phyloP scores from a whole-genome alignment of 2,113 vertebrate species.

The Calyptomena viridis region DNA sequence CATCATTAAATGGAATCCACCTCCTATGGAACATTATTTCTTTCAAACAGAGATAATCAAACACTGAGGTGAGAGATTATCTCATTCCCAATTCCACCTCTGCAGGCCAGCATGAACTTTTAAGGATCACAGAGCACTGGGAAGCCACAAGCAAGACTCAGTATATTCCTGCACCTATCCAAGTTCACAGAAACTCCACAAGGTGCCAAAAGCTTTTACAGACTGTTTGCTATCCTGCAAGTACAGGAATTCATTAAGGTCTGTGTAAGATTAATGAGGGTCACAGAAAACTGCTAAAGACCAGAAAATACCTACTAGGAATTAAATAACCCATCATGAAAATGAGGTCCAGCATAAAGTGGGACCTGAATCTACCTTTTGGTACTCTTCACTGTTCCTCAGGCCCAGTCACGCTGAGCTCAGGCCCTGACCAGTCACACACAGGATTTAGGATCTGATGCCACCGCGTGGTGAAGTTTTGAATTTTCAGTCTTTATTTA shows the following conservation, averaged over 20 bases:
- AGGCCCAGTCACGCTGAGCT: background rate
- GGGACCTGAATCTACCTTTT: background rate
- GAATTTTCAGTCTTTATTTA: background rate
- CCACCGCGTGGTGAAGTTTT: constrained; percentile 42
- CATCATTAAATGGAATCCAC: background rate
- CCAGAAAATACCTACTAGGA: background rate
- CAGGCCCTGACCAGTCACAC: background rate
- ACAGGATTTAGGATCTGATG: background rate
- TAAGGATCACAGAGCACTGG: background rate
- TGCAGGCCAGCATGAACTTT: background rate
- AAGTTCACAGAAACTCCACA: background rate
- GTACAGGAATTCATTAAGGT: background rate
- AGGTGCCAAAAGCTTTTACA: background rate
- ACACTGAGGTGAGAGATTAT: background rate
- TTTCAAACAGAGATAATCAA: background rate
- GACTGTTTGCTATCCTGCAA: background rate
- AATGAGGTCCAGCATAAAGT: background rate
- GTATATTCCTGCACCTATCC: background rate
- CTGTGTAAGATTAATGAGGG: background rate
- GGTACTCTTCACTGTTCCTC: background rate
- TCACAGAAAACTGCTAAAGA: background rate
- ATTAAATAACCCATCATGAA: background rate
- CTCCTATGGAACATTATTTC: background rate
- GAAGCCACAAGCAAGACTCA: background rate
- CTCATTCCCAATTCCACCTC: background rate